Base-by-base conservation (phyloP, 2,797 vertebrate species). In the Neopelma chrysocephalum region DNA sequence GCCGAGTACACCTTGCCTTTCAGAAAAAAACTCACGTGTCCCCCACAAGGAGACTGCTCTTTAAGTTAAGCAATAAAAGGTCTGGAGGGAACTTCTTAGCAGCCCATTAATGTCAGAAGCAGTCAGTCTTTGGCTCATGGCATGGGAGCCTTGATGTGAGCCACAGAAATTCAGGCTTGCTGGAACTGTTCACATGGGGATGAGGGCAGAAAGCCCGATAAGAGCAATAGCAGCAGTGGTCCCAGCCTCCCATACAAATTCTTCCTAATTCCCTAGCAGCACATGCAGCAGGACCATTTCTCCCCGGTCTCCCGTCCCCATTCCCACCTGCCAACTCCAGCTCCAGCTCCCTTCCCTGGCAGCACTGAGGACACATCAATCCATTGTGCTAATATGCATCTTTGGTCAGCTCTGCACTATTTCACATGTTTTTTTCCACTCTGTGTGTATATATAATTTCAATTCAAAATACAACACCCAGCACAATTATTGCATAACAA, bases 171-270 rank as follows among this genome's bases (percentile, higher is more conserved):
- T 34, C 19, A 53, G n/a, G 11, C 7, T 73, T 54, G 50, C 51
- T 66, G 56, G 42, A 87, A 32, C 22, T 60, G 10, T 19, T 61
- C 5, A 48, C 6, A 6, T 1, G 6, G 27, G 19, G 81, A 57
- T 4, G 8, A 8, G 6, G 22, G 9, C n/a, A 43, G 19, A 81
- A 19, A 60, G n/a, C 22, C 22, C 0, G 0, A 56, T 6, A 54
- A 60, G 15, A 69, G 12, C 25, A 76, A 62, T 9, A 60, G 19
- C 25, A 69, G 45, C 21, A 68, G 16, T 1, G 1, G 15, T 57
- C 45, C 15, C 56, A 77, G 56, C 2, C 14, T 38, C 50, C 21
- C 4, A 2, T 2, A 60, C 10, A 48, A 64, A 36, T 42, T 64
- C 36, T n/a, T 71, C 45, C 45, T 60, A 36, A 32, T 9, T 6